Evolutionary conservation across 2,113 vertebrate species (phyloP), one percentile per base, ranked within the genome.

Genomic region (Progne subis): DNA sequence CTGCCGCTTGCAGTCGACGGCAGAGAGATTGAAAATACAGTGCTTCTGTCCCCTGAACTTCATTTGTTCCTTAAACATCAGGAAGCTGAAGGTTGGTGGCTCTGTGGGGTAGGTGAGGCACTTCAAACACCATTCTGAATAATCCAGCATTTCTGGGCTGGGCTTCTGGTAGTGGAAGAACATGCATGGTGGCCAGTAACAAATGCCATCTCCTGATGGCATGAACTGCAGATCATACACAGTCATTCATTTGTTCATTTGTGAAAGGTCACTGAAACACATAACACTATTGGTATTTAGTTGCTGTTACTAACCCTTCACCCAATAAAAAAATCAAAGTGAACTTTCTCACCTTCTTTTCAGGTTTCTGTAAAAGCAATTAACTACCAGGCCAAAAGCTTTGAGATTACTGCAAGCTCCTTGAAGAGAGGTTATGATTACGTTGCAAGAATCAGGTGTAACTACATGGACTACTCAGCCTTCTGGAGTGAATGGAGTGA

Each of bases 401-500:
- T 98, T 57, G 89, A 49, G 46, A 61, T 98, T 6, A 11, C 63
- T 24, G 92, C 95, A 60, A 86, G 69, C 23, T 59, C 75, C n/a
- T 92, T 98, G 26, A 86, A 11, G 31, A 55, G 75, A 8, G 96
- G 94, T 10, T 82, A 75, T 8, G 46, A 25, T 75, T 98, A 98
- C 0, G 1, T 55, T 5, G 96, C 76, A 2, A 96, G 53, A 9
- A 80, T 98, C 32, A 96, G 86, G 77, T 90, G 96, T 37, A 71
- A 32, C 29, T 87, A 94, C 4, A 17, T 7, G 12, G 18, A 11
- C 1, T 96, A 98, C 43, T n/a, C 41, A 0, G 65, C 85, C 39
- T 52, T 14, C 28, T 98, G 98, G 98, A 98, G 98, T 4, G 97
- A 98, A 18, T 98, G 98, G 98, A 98, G 98, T 46, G 69, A 69